A percentile compares a stretch with the other conserved stretches of the same genome.
phyloP scores from a whole-genome alignment of 2,113 vertebrate genomes.

The Megaceryle torquata region DNA sequence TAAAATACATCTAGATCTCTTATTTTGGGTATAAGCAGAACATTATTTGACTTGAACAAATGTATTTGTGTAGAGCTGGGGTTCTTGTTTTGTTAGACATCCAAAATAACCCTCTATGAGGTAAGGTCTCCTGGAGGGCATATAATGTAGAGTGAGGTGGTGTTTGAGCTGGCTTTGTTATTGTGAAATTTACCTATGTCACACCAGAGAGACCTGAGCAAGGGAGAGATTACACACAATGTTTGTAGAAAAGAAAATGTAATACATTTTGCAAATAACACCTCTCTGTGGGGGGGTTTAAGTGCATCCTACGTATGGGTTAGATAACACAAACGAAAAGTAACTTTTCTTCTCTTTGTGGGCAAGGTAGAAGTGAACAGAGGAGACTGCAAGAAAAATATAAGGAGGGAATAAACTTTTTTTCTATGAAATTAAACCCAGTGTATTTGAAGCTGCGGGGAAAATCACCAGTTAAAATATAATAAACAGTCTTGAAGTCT shows the following conservation, averaged over 20 bases:
- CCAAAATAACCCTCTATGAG: background rate
- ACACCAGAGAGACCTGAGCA: slow-evolving; percentile 29
- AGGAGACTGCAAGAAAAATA: slow-evolving; percentile 13
- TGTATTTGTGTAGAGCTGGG: background rate
- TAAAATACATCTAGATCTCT: background rate
- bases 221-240: slow-evolving; percentile 54
- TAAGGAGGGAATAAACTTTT: slow-evolving; percentile 26
- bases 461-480: slow-evolving; percentile 55
- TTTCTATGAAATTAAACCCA: slow-evolving; percentile 47
- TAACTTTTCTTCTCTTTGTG: slow-evolving; percentile 45
- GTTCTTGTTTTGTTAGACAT: background rate
- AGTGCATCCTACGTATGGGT: slow-evolving; percentile 50
- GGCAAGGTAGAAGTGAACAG: background rate
- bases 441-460: slow-evolving; percentile 30
- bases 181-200: slow-evolving; percentile 65
- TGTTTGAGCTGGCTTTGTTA: slow-evolving; percentile 45
- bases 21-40: background rate
- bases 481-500: slow-evolving; percentile 51
- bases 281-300: slow-evolving; percentile 60
- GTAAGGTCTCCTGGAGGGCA: background rate
- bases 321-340: slow-evolving; percentile 24
- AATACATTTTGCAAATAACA: slow-evolving; percentile 70
- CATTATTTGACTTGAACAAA: background rate
- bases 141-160: background rate
- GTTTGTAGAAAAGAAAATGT: slow-evolving; percentile 66